A percentile compares a stretch with the other conserved stretches of the same genome.
Evolutionary conservation across 2,113 vertebrate genomes (phyloP).

Genomic region (Brachyhypopomus occidentalis): DNA sequence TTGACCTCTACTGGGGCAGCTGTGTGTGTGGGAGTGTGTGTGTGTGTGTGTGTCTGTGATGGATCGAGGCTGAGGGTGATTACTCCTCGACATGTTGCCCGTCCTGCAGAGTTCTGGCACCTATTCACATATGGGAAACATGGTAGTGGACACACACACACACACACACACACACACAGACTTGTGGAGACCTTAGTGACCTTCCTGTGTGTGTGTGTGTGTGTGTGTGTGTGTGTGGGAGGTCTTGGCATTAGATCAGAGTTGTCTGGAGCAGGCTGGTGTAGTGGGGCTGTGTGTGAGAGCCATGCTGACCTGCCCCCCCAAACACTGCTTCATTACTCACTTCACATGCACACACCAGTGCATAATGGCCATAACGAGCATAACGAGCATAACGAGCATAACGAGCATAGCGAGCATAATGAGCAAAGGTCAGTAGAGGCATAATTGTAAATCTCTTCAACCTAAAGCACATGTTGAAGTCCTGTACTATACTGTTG

Average conservation of each 20-base stretch:
- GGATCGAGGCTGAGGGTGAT: slow-evolving; percentile 58
- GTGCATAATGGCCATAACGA: too few relatives aligned
- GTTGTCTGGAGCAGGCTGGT: slow-evolving; percentile 26
- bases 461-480: too few relatives aligned
- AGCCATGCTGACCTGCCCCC: too few relatives aligned
- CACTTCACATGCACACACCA: too few relatives aligned
- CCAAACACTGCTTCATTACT: too few relatives aligned
- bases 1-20: slow-evolving; percentile 30
- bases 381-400: too few relatives aligned
- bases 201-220: slow-evolving; percentile 39
- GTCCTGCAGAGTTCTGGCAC: slow-evolving; percentile 68
- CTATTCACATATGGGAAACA: slow-evolving; percentile 35
- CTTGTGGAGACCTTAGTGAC: slow-evolving; percentile 38
- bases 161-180: slow-evolving; percentile 24
- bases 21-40: slow-evolving; percentile 13
- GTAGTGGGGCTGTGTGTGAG: slow-evolving; percentile 23
- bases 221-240: slow-evolving; percentile 8
- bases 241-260: slow-evolving; percentile 45
- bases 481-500: too few relatives aligned
- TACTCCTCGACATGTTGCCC: slow-evolving; percentile 66
- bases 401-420: too few relatives aligned
- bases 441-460: too few relatives aligned
- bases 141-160: background rate
- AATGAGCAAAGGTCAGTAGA: too few relatives aligned
- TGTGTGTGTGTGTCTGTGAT: slow-evolving; percentile 35